phyloP scores from a whole-genome alignment of 37 sponge, comb jelly and placozoan species.

The Halichondria panicea region DNA sequence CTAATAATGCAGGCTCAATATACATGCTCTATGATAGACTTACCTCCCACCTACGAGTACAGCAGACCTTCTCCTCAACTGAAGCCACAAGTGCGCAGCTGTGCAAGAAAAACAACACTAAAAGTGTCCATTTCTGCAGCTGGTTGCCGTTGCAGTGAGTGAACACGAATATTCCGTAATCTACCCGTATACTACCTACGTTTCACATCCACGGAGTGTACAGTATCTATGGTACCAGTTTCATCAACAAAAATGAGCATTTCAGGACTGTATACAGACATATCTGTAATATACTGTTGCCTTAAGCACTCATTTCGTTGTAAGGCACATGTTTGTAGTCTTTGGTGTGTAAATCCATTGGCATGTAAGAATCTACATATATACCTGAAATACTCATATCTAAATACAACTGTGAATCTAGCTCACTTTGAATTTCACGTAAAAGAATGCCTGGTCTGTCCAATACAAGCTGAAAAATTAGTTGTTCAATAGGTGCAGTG shows the following conservation, averaged over 20 bases:
- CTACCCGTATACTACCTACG: no score
- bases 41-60: no score
- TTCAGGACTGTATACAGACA: slow-evolving; percentile 25
- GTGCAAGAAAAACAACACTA: no score
- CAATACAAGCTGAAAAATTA: slow-evolving; percentile 24
- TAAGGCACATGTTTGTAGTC: slow-evolving; percentile 4
- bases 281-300: slow-evolving; percentile 2
- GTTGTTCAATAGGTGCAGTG: slow-evolving; percentile 5
- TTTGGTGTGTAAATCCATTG: slow-evolving; percentile 31
- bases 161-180: no score
- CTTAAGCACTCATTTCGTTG: slow-evolving; percentile 18
- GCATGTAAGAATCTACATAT: slow-evolving; percentile 24
- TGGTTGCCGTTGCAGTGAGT: no score
- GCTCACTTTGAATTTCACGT: slow-evolving; percentile 23
- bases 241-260: slow-evolving; percentile 30
- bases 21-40: no score
- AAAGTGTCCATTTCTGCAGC: no score
- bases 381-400: slow-evolving; percentile 4
- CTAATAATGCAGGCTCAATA: no score
- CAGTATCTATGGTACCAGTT: no score
- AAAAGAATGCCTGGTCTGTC: slow-evolving; percentile 22
- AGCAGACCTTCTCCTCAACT: no score
- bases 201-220: no score
- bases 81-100: no score
- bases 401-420: background rate